Base-by-base conservation (phyloP, 2,797 vertebrate species). In the Pangasius mekongensis region DNA sequence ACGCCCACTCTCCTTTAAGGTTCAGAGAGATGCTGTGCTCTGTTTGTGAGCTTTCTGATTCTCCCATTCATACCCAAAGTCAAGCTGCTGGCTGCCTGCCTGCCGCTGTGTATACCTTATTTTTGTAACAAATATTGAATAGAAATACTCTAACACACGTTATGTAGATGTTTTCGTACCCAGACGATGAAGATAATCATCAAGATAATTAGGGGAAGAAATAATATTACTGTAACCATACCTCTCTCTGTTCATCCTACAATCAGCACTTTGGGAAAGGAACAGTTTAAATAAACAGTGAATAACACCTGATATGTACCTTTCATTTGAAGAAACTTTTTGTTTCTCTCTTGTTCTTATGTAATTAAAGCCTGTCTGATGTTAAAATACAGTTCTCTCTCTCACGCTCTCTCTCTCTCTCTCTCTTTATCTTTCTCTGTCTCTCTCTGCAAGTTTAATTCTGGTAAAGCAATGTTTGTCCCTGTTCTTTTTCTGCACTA, bases 201-300 rank as follows among this genome's bases (percentile, higher is more conserved):
- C 39, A 39, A 39, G 39, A 39, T 39, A 39, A 39, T 67, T 87
- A 52, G 85, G 62, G 87, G 78, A 43, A 90, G 76, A 89, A 89
- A 74, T 78, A 86, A 92, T 91, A 92, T 91, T 92, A 92, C 64
- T 83, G 93, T 94, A 94, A 82, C 84, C 77, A 73, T 85, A 89
- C 95, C 92, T 93, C 88, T 93, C 93, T 94, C 93, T 64, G 78
- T 94, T 96, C 95, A 92, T 94, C 94, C 94, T 95, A 93, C 95
- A 95, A 96, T 96, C 94, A 96, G 95, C 89, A 86, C 93, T 92
- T 94, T 95, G 95, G 96, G 96, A 97, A 96, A 95, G 56, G 83
- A 93, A 76, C 94, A 88, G 87, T 95, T 90, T 95, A 95, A 89
- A 92, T 94, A 93, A 95, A 94, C 69, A 80, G 95, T 83, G 91